These are phyloP conservation scores for Tetrax tetrax DNA, from an alignment of 2,113 vertebrate genomes.

Conservation along the genomic window DNA sequence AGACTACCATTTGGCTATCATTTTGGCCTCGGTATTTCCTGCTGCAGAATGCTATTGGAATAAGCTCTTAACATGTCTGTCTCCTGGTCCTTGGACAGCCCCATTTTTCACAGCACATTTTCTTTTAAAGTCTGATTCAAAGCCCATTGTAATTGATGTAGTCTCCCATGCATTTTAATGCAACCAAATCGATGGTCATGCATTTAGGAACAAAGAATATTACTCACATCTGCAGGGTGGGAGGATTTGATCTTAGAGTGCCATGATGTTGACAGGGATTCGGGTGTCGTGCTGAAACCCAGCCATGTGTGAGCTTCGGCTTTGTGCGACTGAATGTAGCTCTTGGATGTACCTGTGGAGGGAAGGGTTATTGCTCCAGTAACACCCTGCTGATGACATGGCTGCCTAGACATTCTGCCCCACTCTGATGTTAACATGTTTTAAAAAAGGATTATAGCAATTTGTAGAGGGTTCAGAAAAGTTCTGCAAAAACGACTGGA, in stretches of 20 bases:
- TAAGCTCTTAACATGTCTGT: not conserved
- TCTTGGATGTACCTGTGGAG: not conserved
- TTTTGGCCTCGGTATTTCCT: not conserved
- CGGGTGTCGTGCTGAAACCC: not conserved
- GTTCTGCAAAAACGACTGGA: not conserved
- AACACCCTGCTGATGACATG: not conserved
- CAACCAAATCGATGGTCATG: not conserved
- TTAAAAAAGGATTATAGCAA: not conserved
- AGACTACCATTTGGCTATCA: not conserved
- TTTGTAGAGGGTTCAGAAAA: not conserved
- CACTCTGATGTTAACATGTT: rapidly evolving
- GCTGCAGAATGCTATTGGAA: not conserved
- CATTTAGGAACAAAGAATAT: not conserved
- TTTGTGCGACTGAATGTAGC: not conserved
- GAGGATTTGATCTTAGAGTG: not conserved
- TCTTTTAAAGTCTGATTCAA: conserved; percentile 37
- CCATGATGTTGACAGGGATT: not conserved
- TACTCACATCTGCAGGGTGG: conserved; percentile 34
- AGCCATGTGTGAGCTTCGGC: not conserved
- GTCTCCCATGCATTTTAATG: conserved; percentile 47
- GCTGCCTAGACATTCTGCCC: not conserved
- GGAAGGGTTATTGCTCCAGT: not conserved
- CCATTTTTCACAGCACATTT: conserved; percentile 29
- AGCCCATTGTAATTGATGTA: conserved; percentile 6
- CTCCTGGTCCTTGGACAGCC: conserved; percentile 10